Conservation (phyloP, 2,888 invertebrate species). For the Caradrina kadenii region DNA sequence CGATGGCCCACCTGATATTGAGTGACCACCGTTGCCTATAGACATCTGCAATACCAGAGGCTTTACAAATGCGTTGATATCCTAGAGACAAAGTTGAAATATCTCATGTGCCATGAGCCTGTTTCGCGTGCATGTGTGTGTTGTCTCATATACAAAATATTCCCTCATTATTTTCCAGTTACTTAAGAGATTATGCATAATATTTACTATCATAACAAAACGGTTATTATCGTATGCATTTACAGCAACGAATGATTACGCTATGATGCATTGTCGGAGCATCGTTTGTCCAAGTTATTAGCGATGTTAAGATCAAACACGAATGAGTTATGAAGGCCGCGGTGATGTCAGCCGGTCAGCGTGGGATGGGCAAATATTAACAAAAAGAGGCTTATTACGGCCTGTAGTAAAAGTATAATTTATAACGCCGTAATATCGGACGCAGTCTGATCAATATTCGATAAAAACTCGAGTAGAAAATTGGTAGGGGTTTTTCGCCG, state of each 20-base stretch:
- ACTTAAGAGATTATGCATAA: slow-evolving; percentile 7
- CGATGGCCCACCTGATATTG: no score
- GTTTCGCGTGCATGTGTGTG: no score
- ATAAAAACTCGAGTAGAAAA: slow-evolving; percentile 2
- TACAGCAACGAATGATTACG: slow-evolving; percentile 22
- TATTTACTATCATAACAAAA: slow-evolving; percentile 26
- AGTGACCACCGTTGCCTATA: no score
- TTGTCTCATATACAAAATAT: background rate
- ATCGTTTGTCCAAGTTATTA: slow-evolving; percentile 57
- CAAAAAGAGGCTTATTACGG: slow-evolving; percentile 43
- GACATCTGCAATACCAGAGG: no score
- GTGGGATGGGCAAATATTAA: slow-evolving; percentile 63
- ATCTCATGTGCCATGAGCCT: no score
- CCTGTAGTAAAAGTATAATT: slow-evolving; percentile 44
- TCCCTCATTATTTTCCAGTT: slow-evolving; percentile 7
- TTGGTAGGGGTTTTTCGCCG: slow-evolving; percentile 11
- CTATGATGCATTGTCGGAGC: slow-evolving; percentile 50
- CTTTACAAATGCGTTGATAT: no score
- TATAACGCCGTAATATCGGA: slow-evolving; percentile 22
- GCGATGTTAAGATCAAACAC: slow-evolving; percentile 53
- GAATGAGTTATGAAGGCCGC: slow-evolving; percentile 60
- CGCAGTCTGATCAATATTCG: slow-evolving; percentile 9
- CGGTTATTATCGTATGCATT: slow-evolving; percentile 33
- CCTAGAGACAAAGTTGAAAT: no score
- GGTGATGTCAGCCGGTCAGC: slow-evolving; percentile 65